phyloP scores from a whole-genome alignment of 2,113 vertebrate genomes.

The Sclerurus mexicanus region DNA sequence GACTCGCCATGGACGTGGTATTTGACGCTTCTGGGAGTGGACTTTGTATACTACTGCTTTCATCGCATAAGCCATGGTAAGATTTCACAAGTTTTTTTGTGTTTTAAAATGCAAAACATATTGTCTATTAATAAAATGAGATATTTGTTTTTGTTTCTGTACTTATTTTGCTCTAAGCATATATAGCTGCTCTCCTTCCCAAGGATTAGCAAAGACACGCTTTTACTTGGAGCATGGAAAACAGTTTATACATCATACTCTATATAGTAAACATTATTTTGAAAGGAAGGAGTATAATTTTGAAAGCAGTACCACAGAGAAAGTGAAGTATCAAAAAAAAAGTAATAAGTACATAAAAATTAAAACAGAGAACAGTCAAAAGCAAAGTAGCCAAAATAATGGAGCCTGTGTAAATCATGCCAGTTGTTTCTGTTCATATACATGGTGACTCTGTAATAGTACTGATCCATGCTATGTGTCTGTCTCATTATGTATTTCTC shows the following conservation, averaged over 20 bases:
- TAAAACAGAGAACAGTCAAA: not conserved
- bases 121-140: not conserved
- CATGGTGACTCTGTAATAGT: not conserved
- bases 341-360: not conserved
- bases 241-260: not conserved
- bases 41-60: conserved; percentile 91
- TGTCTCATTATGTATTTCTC: not conserved
- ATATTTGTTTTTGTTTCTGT: not conserved
- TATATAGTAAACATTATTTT: not conserved
- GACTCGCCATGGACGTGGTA: conserved; percentile 91
- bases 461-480: not conserved
- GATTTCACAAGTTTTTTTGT: not conserved
- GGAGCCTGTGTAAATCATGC: not conserved
- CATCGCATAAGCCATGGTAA: conserved; percentile 89
- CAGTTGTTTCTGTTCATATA: not conserved
- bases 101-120: not conserved
- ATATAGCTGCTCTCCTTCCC: not conserved
- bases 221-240: not conserved
- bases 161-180: not conserved
- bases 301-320: not conserved
- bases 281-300: not conserved
- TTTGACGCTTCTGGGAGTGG: conserved; percentile 86
- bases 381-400: not conserved
- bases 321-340: not conserved
- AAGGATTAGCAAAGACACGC: not conserved